Percentiles rank a stretch among this genome's conserved stretches.
These are phyloP conservation scores for Epirrhoe tristata DNA, from an alignment of 2,888 invertebrate genomes.

Conservation along the genomic window DNA sequence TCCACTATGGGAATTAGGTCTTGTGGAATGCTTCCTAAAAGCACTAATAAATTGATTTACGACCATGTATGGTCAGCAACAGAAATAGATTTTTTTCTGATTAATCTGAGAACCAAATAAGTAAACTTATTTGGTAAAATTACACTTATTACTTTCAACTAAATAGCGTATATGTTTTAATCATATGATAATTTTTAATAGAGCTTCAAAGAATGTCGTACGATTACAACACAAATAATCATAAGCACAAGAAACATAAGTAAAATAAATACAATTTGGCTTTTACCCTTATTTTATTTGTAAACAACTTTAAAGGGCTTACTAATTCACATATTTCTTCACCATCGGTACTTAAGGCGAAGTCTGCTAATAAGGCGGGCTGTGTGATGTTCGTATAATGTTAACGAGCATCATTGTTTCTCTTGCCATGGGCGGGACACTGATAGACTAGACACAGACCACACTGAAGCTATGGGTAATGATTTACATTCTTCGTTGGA, in stretches of 20 bases:
- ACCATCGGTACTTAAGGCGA: constrained; percentile 17
- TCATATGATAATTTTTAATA: no score
- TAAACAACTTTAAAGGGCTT: neutral
- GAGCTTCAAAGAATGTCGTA: no score
- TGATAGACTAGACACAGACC: constrained; percentile 6
- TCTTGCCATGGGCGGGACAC: constrained; percentile 17
- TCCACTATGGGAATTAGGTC: constrained; percentile 61
- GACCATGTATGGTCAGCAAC: constrained; percentile 47
- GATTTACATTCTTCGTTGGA: neutral
- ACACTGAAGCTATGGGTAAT: constrained; percentile 6
- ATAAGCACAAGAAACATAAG: no score
- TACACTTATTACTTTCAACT: no score
- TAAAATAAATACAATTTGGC: no score
- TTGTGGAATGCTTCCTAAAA: constrained; percentile 50
- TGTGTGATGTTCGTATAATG: constrained; percentile 39
- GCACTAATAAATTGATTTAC: constrained; percentile 59
- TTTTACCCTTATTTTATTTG: no score
- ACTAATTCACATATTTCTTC: constrained; percentile 3
- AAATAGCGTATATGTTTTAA: no score
- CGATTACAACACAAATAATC: no score
- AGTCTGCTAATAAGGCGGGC: constrained; percentile 43
- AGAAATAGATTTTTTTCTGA: constrained; percentile 41
- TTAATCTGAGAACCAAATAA: neutral
- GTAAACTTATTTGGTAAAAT: no score
- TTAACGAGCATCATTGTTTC: constrained; percentile 35